phyloP scores from a whole-genome alignment of 2,888 invertebrate genomes.

The Chorisops tibialis region DNA sequence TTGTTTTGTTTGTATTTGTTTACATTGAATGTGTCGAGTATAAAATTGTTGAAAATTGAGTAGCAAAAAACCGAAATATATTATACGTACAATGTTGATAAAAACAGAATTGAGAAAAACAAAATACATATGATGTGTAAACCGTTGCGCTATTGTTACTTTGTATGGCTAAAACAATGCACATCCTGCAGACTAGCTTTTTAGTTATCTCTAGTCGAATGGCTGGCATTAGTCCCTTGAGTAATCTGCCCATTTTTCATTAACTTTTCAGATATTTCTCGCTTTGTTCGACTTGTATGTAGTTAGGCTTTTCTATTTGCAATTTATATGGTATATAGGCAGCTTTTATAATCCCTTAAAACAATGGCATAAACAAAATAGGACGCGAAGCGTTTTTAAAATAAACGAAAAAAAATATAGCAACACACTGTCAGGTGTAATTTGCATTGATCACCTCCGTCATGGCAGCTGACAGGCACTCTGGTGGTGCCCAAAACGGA shows the following conservation, averaged over 20 bases:
- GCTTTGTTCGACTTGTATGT: not conserved
- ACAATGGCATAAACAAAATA: not conserved
- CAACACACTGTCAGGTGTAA: not conserved
- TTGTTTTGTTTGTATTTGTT: not conserved
- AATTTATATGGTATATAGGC: not conserved
- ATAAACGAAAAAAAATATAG: not conserved
- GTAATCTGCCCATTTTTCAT: constrained; percentile 22
- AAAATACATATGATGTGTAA: too few species aligned
- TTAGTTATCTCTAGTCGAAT: constrained; percentile 14
- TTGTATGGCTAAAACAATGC: too few species aligned
- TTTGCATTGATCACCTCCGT: not conserved
- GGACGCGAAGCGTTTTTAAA: not conserved
- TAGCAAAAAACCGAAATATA: too few species aligned
- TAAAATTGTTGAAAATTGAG: too few species aligned
- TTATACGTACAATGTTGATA: too few species aligned
- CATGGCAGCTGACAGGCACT: not conserved
- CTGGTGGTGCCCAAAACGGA: too few species aligned
- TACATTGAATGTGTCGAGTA: too few species aligned
- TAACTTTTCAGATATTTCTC: constrained; percentile 17
- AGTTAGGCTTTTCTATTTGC: not conserved
- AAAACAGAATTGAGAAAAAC: too few species aligned
- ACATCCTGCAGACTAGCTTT: not conserved
- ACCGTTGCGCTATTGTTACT: too few species aligned
- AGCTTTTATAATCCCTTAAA: not conserved
- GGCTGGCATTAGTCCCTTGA: constrained; percentile 10